Base-by-base conservation (phyloP, 92 coral and sea anemone genomes). In the Umimayanthus kanabou region DNA sequence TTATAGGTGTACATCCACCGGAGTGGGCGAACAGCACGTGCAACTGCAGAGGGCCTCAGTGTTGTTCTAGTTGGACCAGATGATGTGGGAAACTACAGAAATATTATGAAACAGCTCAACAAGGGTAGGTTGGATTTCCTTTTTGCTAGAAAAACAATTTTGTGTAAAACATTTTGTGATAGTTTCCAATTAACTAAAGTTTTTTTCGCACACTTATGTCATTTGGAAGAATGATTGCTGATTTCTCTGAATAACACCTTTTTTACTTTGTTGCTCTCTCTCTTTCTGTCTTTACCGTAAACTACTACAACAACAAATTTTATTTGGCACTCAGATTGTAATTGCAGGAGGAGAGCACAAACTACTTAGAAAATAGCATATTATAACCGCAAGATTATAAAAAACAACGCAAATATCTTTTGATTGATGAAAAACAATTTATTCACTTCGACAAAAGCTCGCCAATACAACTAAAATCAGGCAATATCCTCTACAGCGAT, bases 1-100 rank as follows among this genome's bases (percentile, higher is more conserved):
- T 81, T 80, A 1, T 67, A 96, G 98, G 89, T 96, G 28, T 97
- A 97, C 67, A 93, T 97, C n/a, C 99, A 97, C 64, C 89, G 99
- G 11, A 97, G 98, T 80, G 99, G 99, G 1, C 94, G 99, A 14
- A 97, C 99, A 66, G 98, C 99, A 9, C 93, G 99, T 76, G 96
- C 94, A 2, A 79, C 88, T 28, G 90, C 92, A 74, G 97, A 97
- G 85, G 99, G 99, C 8, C 89, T 97, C 67, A 97, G 99, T 84
- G 95, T 97, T 73, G 91, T 97, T 10, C 88, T 97, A 1, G 92
- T 97, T 66, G 93, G 97, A 25, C 99, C 98, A 18, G 97, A 94
- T 40, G 99, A 97, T 76, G 83, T 95, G 69, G 89, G 92, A 7
- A 90, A 96, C 45, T 97, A 97, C 91, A 94, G 86, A 77, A 95